Evolutionary conservation across 2,888 invertebrate genomes (phyloP).

Genomic region (Eristalis pertinax): DNA sequence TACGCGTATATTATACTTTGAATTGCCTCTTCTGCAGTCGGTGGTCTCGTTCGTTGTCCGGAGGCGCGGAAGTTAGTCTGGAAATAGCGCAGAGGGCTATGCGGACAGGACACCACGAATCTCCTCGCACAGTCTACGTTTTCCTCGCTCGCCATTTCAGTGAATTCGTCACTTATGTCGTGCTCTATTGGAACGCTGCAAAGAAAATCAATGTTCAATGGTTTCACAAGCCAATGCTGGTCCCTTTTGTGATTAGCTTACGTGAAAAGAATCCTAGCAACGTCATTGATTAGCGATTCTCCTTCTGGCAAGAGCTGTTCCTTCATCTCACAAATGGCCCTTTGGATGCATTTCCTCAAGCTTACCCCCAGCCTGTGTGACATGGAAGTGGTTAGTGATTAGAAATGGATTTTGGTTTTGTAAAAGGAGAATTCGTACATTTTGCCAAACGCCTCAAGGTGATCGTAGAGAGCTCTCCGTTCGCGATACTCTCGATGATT

Average conservation of each 20-base stretch:
- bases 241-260: neutral
- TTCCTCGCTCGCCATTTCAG: slow-evolving; percentile 52
- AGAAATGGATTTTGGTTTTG: neutral
- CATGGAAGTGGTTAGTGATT: neutral
- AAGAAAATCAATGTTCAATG: neutral
- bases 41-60: neutral
- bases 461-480: slow-evolving; percentile 50
- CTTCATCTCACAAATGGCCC: slow-evolving; percentile 63
- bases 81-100: slow-evolving; percentile 53
- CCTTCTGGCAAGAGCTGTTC: slow-evolving; percentile 44
- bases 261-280: slow-evolving; percentile 59
- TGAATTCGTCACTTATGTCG: slow-evolving; percentile 52
- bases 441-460: slow-evolving; percentile 53
- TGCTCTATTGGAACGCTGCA: slow-evolving; percentile 56
- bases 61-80: slow-evolving; percentile 34
- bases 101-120: slow-evolving; percentile 58
- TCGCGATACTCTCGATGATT: slow-evolving; percentile 63
- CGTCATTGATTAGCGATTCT: slow-evolving; percentile 56
- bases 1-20: slow-evolving; percentile 31
- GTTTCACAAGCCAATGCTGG: neutral
- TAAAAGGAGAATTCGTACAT: slow-evolving; percentile 18
- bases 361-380: slow-evolving; percentile 41
- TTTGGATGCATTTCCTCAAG: slow-evolving; percentile 50
- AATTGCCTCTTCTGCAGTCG: slow-evolving; percentile 24
- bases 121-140: slow-evolving; percentile 49